Percentiles rank a stretch among this genome's conserved stretches.
Conservation (phyloP, 2,888 invertebrate genomes). For the Limnephilus rhombicus region DNA sequence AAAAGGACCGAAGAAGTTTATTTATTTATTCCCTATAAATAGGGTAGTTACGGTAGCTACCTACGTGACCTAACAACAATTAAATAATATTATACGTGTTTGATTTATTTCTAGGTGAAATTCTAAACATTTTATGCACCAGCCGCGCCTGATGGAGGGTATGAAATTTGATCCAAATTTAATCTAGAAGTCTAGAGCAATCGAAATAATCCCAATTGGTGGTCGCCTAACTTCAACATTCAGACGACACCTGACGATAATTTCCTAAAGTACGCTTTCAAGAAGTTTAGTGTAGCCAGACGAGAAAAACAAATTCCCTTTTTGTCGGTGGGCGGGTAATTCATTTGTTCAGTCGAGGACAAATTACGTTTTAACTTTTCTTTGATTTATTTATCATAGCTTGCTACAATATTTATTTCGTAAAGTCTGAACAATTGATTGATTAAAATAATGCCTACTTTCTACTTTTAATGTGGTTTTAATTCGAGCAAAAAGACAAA, state of each 20-base stretch:
- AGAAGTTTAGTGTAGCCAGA: background rate
- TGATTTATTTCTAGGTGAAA: too few relatives aligned
- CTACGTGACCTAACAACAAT: too few relatives aligned
- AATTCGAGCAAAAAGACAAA: background rate
- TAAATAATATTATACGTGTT: too few relatives aligned
- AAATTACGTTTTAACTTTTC: background rate
- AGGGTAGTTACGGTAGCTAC: too few relatives aligned
- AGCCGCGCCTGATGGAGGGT: too few relatives aligned
- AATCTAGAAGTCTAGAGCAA: background rate
- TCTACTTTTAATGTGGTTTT: background rate
- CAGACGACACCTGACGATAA: background rate
- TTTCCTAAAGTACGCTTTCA: background rate
- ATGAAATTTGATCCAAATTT: too few relatives aligned
- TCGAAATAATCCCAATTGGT: background rate
- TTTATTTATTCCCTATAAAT: too few relatives aligned
- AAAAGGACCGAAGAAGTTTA: too few relatives aligned
- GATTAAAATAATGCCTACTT: background rate
- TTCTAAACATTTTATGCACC: too few relatives aligned
- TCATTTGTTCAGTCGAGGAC: background rate
- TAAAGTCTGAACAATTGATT: background rate
- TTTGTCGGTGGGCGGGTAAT: background rate
- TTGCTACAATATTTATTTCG: background rate
- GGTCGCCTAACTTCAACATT: background rate
- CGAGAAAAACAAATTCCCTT: background rate
- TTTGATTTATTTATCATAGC: background rate